phyloP scores from a whole-genome alignment of 2,888 invertebrate species.

The Callyntrura guangdongensis region DNA sequence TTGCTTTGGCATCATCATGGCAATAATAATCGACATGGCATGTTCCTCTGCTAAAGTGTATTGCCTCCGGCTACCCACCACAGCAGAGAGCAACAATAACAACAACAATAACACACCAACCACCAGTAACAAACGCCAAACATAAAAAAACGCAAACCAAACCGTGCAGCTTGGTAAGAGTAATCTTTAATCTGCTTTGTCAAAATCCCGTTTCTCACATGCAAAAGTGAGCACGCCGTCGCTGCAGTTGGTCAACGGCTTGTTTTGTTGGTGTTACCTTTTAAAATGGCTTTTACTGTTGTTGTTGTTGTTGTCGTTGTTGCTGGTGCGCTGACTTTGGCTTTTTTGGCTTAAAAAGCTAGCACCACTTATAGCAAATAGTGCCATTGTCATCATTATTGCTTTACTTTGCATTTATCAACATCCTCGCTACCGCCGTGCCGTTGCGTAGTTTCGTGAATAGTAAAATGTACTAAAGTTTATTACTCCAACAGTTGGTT shows the following conservation, averaged over 20 bases:
- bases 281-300: constrained; percentile 44
- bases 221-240: constrained; percentile 41
- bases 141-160: neutral
- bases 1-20: constrained; percentile 53
- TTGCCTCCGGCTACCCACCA: constrained; percentile 17
- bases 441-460: neutral
- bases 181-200: constrained; percentile 29
- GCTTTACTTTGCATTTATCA: constrained; percentile 49
- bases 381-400: constrained; percentile 11
- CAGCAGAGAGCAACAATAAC: constrained; percentile 36
- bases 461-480: constrained; percentile 38
- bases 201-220: constrained; percentile 54
- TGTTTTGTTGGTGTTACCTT: constrained; percentile 10
- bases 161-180: neutral
- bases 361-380: neutral
- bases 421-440: neutral
- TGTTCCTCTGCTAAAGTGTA: constrained; percentile 9
- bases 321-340: neutral
- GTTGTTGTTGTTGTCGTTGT: neutral
- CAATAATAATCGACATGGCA: constrained; percentile 51
- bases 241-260: neutral
- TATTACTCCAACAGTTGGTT: constrained; percentile 36
- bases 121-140: neutral
- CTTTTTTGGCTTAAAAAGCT: neutral
- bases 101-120: constrained; percentile 21